Conservation (phyloP, 2,888 invertebrate genomes). For the Thereva unica region DNA sequence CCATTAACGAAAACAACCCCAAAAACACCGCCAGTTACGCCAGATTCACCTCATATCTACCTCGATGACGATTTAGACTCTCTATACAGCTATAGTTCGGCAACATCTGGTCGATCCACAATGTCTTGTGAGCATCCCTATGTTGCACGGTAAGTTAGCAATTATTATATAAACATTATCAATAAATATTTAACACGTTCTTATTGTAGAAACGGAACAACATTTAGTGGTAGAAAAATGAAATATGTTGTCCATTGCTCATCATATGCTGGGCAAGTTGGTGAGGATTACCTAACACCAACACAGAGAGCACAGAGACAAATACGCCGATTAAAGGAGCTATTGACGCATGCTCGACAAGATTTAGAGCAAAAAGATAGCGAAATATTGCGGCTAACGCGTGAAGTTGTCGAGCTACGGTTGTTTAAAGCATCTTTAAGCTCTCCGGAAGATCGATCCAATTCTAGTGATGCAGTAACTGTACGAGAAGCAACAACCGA, state of each 20-base stretch:
- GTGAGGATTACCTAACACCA: constrained; percentile 84
- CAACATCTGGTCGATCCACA: constrained; percentile 74
- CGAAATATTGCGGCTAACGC: constrained; percentile 72
- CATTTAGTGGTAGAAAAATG: constrained; percentile 70
- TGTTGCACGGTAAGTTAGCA: constrained; percentile 64
- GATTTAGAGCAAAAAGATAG: constrained; percentile 81
- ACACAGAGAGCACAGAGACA: constrained; percentile 84
- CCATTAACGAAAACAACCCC: constrained; percentile 56
- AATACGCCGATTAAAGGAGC: constrained; percentile 73
- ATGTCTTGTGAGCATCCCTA: constrained; percentile 76
- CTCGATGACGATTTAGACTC: constrained; percentile 76
- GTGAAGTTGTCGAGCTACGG: constrained; percentile 79
- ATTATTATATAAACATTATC: neutral
- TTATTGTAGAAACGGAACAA: constrained; percentile 70
- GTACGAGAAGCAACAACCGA: constrained; percentile 71
- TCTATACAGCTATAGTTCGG: constrained; percentile 76
- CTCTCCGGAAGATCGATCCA: constrained; percentile 80
- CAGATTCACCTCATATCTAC: constrained; percentile 62
- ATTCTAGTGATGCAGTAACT: constrained; percentile 74
- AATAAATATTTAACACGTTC: too few species aligned
- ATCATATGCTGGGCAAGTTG: constrained; percentile 74
- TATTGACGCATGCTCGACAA: constrained; percentile 73
- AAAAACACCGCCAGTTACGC: constrained; percentile 67
- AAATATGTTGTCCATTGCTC: constrained; percentile 86
- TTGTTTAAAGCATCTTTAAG: constrained; percentile 78